Percentiles rank a stretch among this genome's conserved stretches.
phyloP scores from a whole-genome alignment of 64 coral and sea anemone species.

The Stichodactyla helianthus region DNA sequence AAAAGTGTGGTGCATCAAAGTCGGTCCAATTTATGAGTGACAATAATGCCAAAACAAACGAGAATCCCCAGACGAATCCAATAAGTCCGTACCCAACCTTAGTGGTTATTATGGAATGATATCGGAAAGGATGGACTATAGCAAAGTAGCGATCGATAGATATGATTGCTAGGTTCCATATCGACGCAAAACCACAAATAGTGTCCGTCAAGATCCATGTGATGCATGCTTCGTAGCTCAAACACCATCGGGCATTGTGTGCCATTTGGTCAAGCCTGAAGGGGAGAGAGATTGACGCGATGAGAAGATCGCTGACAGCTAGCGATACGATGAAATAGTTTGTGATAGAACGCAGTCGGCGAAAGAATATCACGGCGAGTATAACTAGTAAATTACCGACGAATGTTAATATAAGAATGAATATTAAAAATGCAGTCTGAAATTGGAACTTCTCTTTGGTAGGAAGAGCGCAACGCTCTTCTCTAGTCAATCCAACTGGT shows the following conservation, averaged over 20 bases:
- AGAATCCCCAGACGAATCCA: conserved; percentile 54
- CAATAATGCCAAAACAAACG: conserved; percentile 48
- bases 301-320: conserved; percentile 49
- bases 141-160: conserved; percentile 88
- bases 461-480: not conserved
- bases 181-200: conserved; percentile 63
- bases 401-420: conserved; percentile 42
- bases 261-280: conserved; percentile 51
- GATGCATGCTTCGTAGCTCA: conserved; percentile 32
- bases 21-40: conserved; percentile 62
- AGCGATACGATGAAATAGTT: conserved; percentile 61
- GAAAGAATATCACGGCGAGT: conserved; percentile 41
- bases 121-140: conserved; percentile 66
- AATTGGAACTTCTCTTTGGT: not conserved
- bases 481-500: not conserved
- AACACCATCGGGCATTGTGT: conserved; percentile 73
- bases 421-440: conserved; percentile 22
- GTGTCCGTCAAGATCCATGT: conserved; percentile 62
- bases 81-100: conserved; percentile 45
- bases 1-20: conserved; percentile 3
- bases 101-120: conserved; percentile 63
- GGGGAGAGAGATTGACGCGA: conserved; percentile 34
- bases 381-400: conserved; percentile 40
- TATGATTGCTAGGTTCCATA: conserved; percentile 86
- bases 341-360: conserved; percentile 36